These are phyloP conservation scores for Marasmarcha lunaedactyla DNA, from an alignment of 2,888 invertebrate genomes.

Conservation along the genomic window DNA sequence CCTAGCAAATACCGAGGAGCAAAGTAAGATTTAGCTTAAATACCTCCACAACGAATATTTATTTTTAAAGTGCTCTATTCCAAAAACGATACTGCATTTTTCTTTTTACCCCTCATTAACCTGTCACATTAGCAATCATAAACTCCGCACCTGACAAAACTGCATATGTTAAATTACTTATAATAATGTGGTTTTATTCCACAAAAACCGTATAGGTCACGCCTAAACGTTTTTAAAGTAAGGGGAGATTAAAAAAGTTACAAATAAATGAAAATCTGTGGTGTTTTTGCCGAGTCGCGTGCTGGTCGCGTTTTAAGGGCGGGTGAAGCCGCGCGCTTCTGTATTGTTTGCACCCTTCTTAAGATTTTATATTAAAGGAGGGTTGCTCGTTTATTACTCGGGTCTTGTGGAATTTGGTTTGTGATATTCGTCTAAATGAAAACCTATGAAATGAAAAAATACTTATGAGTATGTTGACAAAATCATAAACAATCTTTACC, in stretches of 20 bases:
- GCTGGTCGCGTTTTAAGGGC: conserved; percentile 34
- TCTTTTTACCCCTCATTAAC: too few relatives aligned
- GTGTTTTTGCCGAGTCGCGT: conserved; percentile 57
- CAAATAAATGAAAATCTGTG: conserved; percentile 39
- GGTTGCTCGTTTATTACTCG: background rate
- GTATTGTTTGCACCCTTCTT: conserved; percentile 40
- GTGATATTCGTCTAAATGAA: too few relatives aligned
- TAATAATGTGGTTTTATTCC: conserved; percentile 9
- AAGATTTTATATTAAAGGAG: conserved; percentile 18
- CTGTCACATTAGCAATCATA: conserved; percentile 2
- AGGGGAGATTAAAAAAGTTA: conserved; percentile 44
- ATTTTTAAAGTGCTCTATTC: too few relatives aligned
- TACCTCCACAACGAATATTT: too few relatives aligned
- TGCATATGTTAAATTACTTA: conserved; percentile 9
- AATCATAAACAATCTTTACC: too few relatives aligned
- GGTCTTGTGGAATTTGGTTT: too few relatives aligned
- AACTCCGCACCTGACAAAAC: conserved; percentile 9
- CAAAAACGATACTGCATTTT: too few relatives aligned
- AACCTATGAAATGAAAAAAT: too few relatives aligned
- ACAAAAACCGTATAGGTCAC: conserved; percentile 25
- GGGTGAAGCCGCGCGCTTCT: conserved; percentile 41
- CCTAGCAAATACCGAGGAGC: too few relatives aligned
- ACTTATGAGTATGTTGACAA: too few relatives aligned
- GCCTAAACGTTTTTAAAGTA: conserved; percentile 14
- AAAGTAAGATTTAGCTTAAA: too few relatives aligned